Base-by-base conservation (phyloP, 2,888 invertebrate genomes). In the Leistus spinibarbis region DNA sequence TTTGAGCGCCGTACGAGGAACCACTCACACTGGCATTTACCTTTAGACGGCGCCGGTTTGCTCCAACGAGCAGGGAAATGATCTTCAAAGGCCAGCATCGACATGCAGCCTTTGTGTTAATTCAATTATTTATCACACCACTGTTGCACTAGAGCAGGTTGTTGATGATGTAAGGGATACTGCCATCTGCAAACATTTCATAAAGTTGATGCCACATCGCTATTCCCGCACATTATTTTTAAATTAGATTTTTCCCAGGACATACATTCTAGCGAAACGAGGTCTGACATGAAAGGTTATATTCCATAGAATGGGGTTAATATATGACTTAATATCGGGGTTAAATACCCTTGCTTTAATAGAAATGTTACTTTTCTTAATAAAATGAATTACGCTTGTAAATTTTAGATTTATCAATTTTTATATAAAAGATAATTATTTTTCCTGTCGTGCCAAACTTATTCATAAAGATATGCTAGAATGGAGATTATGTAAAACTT, bases 91-190 rank as follows among this genome's bases (percentile, higher is more conserved):
- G 66, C 57, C 57, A 20, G 10, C 66, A 57, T 24, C 27, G 56
- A 27, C 65, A 24, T 27, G 13, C 66, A 54, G 65, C 60, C 66
- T 72, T 72, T 72, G 57, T 54, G 72, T 56, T 72, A 72, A 72
- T 72, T 72, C 66, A 72, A 72, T 72, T 66, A 72, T 72, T 72
- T 71, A 66, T 57, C 64, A 24, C 40, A 10, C 40, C 7, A 40
- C 10, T 10, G 62, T 66, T 27, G 57, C 17, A 19, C 60, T 40
- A 40, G n/a, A n/a, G 40, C 40, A 4, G 40, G 40, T 10, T 40
- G 40, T 40, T 40, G 4, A 7, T 40, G 7, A 13, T 40, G 57
- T 27, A 72, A 66, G 23, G 62, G 71, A 54, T 69, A 57, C 57
- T 57, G 20, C 5, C 22, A 22, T 60, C 19, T 60, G n/a, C 17